These are phyloP conservation scores for Cryptoleucopteryx plumbea DNA, from an alignment of 2,113 vertebrate species.

Conservation along the genomic window DNA sequence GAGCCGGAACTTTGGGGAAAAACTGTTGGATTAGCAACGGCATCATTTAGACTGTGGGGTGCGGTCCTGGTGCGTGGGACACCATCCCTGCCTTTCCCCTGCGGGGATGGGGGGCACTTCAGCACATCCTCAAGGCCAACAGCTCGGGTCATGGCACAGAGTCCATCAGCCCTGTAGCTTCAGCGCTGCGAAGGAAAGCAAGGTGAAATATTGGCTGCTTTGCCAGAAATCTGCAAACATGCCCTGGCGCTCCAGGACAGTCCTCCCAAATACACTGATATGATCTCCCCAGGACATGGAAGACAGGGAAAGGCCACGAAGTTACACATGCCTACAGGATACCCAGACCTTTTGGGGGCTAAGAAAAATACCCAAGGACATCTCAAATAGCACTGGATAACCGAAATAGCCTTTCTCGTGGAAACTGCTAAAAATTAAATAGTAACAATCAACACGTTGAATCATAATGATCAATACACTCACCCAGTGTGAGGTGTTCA, in stretches of 20 bases:
- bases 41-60: background rate
- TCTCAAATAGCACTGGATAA: background rate
- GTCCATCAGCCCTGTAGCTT: background rate
- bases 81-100: background rate
- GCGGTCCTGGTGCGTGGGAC: background rate
- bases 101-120: background rate
- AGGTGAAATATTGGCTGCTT: background rate
- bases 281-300: background rate
- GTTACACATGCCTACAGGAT: background rate
- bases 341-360: background rate
- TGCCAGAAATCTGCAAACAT: background rate
- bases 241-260: background rate
- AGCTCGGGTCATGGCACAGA: background rate
- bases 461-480: background rate
- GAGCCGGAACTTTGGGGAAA: background rate
- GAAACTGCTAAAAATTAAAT: background rate
- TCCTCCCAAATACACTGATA: background rate
- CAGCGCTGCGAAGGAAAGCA: background rate
- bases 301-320: background rate
- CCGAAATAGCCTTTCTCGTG: background rate
- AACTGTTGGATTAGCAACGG: background rate
- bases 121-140: fast-evolving
- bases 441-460: background rate
- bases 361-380: background rate
- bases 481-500: background rate